Evolutionary conservation across 2,113 vertebrate species (phyloP).

Genomic region (Zosterops borbonicus): DNA sequence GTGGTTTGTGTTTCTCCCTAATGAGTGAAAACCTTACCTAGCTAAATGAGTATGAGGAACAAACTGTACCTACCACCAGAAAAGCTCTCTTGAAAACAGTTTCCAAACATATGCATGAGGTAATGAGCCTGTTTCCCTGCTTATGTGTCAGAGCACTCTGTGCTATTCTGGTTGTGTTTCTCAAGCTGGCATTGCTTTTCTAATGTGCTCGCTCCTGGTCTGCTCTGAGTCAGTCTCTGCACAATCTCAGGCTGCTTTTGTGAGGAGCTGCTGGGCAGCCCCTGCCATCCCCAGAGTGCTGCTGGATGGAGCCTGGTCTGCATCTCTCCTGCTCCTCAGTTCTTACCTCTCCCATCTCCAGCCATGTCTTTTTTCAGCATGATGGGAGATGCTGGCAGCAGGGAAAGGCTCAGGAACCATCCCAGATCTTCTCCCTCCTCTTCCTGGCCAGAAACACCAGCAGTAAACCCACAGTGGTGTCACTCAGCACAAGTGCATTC

Average conservation of each 20-base stretch:
- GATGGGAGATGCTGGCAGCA: background rate
- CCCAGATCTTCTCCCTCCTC: background rate
- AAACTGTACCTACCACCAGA: constrained; percentile 38
- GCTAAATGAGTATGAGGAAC: constrained; percentile 24
- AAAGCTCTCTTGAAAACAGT: constrained; percentile 23
- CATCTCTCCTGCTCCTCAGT: background rate
- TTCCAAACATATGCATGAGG: constrained; percentile 59
- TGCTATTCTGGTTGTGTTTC: constrained; percentile 41
- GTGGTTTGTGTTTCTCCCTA: background rate
- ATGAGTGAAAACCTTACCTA: constrained; percentile 37
- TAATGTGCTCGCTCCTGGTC: background rate
- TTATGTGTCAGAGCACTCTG: constrained; percentile 11
- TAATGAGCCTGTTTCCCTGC: constrained; percentile 36
- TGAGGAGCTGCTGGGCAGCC: background rate
- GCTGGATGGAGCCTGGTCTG: background rate
- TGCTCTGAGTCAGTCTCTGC: constrained; percentile 31
- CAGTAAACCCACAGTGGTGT: background rate
- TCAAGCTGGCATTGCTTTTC: constrained; percentile 40
- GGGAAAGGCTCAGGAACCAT: background rate
- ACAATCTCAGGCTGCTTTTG: background rate
- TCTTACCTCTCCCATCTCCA: background rate
- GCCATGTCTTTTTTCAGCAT: background rate
- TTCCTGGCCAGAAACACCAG: background rate
- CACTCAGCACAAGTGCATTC: background rate
- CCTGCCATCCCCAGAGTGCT: background rate